Evolutionary conservation across 1,140 invertebrate genomes (phyloP).

Genomic region (Ips typographus): DNA sequence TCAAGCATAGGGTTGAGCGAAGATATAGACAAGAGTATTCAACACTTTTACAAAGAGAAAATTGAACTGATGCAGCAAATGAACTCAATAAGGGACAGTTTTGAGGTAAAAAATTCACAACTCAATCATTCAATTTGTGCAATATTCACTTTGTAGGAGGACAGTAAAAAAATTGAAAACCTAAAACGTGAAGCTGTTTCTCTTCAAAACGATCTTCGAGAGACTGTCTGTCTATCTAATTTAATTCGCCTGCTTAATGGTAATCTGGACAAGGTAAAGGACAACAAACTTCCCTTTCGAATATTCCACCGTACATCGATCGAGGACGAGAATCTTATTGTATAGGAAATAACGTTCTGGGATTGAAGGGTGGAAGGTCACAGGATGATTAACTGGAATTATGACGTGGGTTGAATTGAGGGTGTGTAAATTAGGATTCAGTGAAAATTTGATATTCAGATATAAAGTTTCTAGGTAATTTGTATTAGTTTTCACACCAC

Average conservation of each 20-base stretch:
- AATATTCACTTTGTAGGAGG: conserved; percentile 27
- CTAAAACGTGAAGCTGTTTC: conserved; percentile 31
- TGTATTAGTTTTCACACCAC: too few species aligned
- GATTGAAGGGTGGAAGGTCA: not conserved
- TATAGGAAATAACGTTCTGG: not conserved
- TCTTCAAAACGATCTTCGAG: conserved; percentile 36
- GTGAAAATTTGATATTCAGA: too few species aligned
- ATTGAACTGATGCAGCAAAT: conserved; percentile 31
- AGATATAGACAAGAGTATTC: conserved; percentile 34
- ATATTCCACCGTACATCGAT: conserved; percentile 25
- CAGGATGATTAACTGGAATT: conserved; percentile 3
- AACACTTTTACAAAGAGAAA: conserved; percentile 35
- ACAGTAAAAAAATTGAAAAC: conserved; percentile 29
- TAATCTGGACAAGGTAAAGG: conserved; percentile 40
- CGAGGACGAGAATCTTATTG: not conserved
- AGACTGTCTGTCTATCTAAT: conserved; percentile 42
- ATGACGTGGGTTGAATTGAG: not conserved
- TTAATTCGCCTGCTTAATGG: conserved; percentile 41
- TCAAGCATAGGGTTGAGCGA: conserved; percentile 34
- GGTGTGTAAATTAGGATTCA: not conserved
- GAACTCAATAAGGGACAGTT: conserved; percentile 34
- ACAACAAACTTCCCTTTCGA: conserved; percentile 41
- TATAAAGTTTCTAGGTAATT: too few species aligned
- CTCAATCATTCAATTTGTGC: too few species aligned
- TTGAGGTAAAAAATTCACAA: conserved; percentile 28